Conservation (phyloP, 2,888 invertebrate species). For the Eutolmus rufibarbis region DNA sequence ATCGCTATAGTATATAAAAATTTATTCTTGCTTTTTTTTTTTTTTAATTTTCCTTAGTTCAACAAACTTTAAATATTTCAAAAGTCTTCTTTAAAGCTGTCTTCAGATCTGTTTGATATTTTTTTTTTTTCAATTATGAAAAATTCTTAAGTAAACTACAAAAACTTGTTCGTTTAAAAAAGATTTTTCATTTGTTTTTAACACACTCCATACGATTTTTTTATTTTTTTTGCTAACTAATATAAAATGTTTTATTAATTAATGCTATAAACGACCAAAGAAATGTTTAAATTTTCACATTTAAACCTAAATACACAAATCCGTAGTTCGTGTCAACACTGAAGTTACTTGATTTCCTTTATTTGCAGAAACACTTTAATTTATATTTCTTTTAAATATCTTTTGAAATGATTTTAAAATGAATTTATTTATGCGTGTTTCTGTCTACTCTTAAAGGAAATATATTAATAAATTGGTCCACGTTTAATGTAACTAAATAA, state of each 20-base stretch:
- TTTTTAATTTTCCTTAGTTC: constrained; percentile 21
- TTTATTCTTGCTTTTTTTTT: constrained; percentile 43
- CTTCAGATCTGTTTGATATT: constrained; percentile 17
- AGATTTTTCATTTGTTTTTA: constrained; percentile 1
- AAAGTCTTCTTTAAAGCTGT: constrained; percentile 15
- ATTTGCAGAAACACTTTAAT: constrained; percentile 11
- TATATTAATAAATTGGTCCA: constrained; percentile 34
- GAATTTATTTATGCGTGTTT: not conserved
- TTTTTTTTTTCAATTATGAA: not conserved
- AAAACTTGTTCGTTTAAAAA: not conserved
- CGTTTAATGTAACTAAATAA: constrained; percentile 25
- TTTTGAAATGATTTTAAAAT: not conserved
- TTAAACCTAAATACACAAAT: not conserved
- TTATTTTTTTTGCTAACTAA: constrained; percentile 12
- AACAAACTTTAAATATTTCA: constrained; percentile 31
- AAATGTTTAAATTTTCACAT: not conserved
- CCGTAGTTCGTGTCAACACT: not conserved
- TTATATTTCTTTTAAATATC: not conserved
- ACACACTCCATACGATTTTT: constrained; percentile 1
- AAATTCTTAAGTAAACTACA: constrained; percentile 23
- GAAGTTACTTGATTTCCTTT: not conserved
- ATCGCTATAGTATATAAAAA: constrained; percentile 46
- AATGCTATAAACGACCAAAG: not conserved
- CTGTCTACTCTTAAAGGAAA: not conserved
- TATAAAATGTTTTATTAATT: not conserved